A percentile compares a stretch with the other conserved stretches of the same genome.
phyloP scores from a whole-genome alignment of 2,113 vertebrate species.

The Melanostigma gelatinosum region DNA sequence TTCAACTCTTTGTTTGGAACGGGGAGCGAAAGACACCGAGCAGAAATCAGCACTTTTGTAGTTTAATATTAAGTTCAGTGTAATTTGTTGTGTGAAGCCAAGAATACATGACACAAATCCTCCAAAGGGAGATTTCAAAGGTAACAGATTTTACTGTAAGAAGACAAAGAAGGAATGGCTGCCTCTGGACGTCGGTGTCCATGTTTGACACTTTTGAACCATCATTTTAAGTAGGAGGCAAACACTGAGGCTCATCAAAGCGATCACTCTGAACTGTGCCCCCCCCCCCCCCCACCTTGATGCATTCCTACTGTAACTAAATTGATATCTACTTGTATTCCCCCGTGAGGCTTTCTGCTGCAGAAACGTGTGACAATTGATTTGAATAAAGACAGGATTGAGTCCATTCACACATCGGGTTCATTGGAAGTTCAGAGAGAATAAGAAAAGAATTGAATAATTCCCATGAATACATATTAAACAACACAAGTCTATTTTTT shows the following conservation, averaged over 20 bases:
- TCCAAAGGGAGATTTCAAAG: no score
- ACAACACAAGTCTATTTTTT: neutral
- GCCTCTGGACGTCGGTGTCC: no score
- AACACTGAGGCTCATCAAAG: no score
- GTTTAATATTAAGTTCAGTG: no score
- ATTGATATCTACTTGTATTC: neutral
- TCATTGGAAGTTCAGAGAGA: conserved; percentile 8
- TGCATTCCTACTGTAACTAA: neutral
- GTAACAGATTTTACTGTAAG: no score
- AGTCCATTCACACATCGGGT: conserved; percentile 1
- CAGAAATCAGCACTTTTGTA: no score
- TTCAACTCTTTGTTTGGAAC: no score
- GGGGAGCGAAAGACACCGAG: no score
- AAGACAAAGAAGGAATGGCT: neutral
- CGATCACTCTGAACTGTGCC: neutral
- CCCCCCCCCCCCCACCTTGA: no score
- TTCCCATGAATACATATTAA: neutral
- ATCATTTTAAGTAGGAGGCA: neutral
- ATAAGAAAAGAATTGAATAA: neutral
- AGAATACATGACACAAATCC: no score
- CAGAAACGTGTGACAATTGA: neutral
- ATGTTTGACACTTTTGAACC: no score
- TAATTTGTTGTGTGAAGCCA: no score
- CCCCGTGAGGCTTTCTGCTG: neutral
- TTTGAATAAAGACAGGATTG: neutral